Percentiles rank a stretch among this genome's conserved stretches.
Evolutionary conservation across 2,888 invertebrate genomes (phyloP).

Genomic region (Griposia aprilina): DNA sequence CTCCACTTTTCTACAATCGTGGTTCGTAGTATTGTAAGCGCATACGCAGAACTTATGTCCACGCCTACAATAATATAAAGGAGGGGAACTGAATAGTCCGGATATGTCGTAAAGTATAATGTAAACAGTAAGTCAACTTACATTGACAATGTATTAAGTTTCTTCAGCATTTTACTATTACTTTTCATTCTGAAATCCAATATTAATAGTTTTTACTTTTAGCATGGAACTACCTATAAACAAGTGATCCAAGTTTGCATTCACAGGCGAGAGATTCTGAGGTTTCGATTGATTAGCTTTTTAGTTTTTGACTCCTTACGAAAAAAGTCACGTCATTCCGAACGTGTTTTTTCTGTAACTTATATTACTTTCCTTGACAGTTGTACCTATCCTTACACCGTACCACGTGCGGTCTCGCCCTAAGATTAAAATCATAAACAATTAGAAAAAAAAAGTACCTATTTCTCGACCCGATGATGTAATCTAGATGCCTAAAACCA

Average conservation of each 20-base stretch:
- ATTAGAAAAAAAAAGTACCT: neutral
- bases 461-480: neutral
- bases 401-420: neutral
- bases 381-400: neutral
- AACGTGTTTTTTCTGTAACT: neutral
- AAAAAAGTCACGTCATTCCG: no score
- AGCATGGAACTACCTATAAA: no score
- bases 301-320: neutral
- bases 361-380: neutral
- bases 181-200: neutral
- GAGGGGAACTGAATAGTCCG: conserved; percentile 58
- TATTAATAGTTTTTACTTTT: neutral
- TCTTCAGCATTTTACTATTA: neutral
- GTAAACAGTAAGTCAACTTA: conserved; percentile 59
- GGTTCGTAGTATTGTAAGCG: conserved; percentile 36
- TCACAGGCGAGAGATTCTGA: neutral
- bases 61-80: conserved; percentile 49
- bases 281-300: neutral
- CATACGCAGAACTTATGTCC: conserved; percentile 43
- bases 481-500: conserved; percentile 6
- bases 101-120: conserved; percentile 46
- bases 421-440: neutral
- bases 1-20: conserved; percentile 18
- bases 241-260: neutral
- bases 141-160: neutral